Percentiles rank a stretch among this genome's conserved stretches.
These are phyloP conservation scores for Aradus depressus DNA, from an alignment of 2,888 invertebrate species.

Conservation along the genomic window DNA sequence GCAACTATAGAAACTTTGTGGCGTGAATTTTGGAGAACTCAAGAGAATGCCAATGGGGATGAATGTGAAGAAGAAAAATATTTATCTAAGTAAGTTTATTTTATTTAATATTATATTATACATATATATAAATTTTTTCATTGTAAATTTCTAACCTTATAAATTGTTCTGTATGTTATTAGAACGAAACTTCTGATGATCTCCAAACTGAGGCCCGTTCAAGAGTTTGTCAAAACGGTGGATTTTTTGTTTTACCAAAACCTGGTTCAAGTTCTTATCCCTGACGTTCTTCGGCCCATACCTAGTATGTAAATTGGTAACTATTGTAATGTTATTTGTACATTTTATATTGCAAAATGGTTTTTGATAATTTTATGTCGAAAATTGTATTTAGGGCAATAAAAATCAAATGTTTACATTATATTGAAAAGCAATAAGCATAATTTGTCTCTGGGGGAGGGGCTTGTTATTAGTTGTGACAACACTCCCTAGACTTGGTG, in stretches of 20 bases:
- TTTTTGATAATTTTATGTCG: not conserved
- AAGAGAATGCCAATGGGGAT: constrained; percentile 60
- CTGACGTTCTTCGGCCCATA: constrained; percentile 88
- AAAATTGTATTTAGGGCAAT: not conserved
- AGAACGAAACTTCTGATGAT: constrained; percentile 57
- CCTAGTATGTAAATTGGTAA: constrained; percentile 51
- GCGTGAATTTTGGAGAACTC: constrained; percentile 84
- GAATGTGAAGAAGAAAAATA: constrained; percentile 69
- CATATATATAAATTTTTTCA: not conserved
- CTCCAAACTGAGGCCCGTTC: constrained; percentile 58
- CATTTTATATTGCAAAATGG: not conserved
- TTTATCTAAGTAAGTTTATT: constrained; percentile 50
- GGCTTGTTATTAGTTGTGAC: too few relatives aligned
- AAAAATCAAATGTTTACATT: not conserved
- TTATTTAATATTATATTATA: not conserved
- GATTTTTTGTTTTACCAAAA: constrained; percentile 93
- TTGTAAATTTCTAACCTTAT: not conserved
- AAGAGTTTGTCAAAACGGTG: constrained; percentile 66
- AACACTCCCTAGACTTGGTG: too few relatives aligned
- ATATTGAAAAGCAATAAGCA: too few relatives aligned
- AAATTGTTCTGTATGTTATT: constrained; percentile 28
- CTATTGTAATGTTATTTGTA: not conserved
- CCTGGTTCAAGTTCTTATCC: constrained; percentile 89
- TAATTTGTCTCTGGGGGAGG: too few relatives aligned
- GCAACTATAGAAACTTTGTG: constrained; percentile 81